Evolutionary conservation across 92 coral and sea anemone species (phyloP), one percentile per base, ranked within the genome.

Genomic region (Epizoanthus ramosus): DNA sequence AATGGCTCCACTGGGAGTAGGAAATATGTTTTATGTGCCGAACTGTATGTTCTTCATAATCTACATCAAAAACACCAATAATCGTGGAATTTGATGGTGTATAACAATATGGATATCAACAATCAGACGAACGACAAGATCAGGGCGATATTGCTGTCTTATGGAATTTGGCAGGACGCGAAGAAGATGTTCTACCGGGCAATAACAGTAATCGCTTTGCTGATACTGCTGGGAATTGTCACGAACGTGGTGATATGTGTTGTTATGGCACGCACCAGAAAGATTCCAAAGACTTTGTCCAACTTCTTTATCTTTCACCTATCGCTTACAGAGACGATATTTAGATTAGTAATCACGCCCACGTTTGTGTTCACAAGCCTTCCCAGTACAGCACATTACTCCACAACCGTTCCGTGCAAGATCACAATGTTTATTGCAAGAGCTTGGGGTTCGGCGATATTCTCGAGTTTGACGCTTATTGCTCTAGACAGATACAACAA

Each of bases 401-500:
- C 70, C 2, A 25, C 70, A 8, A 65, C 33, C 39, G 17, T 13
- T 1, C 70, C 88, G 6, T 85, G 88, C 53, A 85, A 85, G 71
- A n/a, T 53, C 43, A 63, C 21, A 24, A 39, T 31, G 23, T 85
- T 85, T 35, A 12, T 85, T 22, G 50, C 83, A 2, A 75, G 67
- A n/a, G 22, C 83, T 8, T 85, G 88, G 60, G 67, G 73, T 14
- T 73, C 83, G 5, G 88, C 88, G 54, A 85, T 75, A 39, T 85
- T 85, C 68, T 80, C 74, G 39, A 85, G 88, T 68, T 64, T 85
- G 56, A 74, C 70, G 22, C 75, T 53, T 2, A 85, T 85, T 57
- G 88, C 88, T 0, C 5, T 75, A 23, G 88, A 85, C 47, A 79
- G 93, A 50, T 87, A 90, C 28, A 63, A 68, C 23, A 87, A 87